Base-by-base conservation (phyloP, 2,113 vertebrate genomes). In the Heteronetta atricapilla region DNA sequence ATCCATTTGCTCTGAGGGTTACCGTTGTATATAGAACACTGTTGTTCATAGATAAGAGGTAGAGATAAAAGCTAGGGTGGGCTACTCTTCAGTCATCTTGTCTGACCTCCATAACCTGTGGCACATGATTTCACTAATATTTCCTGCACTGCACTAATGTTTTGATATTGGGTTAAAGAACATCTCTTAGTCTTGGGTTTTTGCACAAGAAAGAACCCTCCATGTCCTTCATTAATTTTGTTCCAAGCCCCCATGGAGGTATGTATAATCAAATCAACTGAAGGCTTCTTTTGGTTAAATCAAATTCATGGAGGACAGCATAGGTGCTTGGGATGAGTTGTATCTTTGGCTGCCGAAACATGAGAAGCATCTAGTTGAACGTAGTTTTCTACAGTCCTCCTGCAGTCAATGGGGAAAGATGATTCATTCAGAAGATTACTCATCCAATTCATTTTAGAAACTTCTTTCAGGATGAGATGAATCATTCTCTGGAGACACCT, bases 401-500 rank as follows among this genome's bases (percentile, higher is more conserved):
- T 88, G 28, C 33, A 90, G 63, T 89, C 72, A 69, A 42, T 88
- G 86, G 77, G n/a, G 70, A 81, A 80, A 90, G 60, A 63, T 86
- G 56, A 92, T 79, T 96, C 72, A 94, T 88, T 92, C 50, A 83
- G 84, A 87, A 95, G 46, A 70, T 86, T 76, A 76, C 80, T 90
- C 86, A 90, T 86, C 81, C 15, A 42, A 80, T 52, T 67, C 7
- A 2, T 93, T 94, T 94, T 67, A 96, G 68, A 86, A 28, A 66
- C 22, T 58, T 82, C 59, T 73, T 25, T 82, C 75, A 52, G 55
- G 62, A 72, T 53, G 46, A 46, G 50, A 67, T 77, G 68, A 94
- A 83, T 95, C 80, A 93, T 88, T 70, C 85, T 93, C 76, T 78
- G 64, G 72, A 94, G 79, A 82, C 36, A 86, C 48, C 55, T 90